These are phyloP conservation scores for Rhynchotus rufescens DNA, from an alignment of 2,797 vertebrate genomes.

Conservation along the genomic window DNA sequence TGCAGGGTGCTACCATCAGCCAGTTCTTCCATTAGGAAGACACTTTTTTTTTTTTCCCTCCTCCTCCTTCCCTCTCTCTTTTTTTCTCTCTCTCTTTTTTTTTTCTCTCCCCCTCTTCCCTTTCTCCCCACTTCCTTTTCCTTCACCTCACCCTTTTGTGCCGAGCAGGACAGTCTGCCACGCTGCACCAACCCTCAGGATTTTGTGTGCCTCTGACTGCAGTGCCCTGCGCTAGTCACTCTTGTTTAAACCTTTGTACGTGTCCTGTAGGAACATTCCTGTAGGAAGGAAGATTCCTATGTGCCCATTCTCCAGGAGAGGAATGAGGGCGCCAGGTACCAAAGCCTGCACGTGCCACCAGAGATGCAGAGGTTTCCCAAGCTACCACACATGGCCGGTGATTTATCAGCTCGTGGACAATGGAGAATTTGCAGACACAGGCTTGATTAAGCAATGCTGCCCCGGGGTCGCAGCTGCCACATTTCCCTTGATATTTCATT, in stretches of 20 bases:
- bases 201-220: neutral
- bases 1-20: neutral
- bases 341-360: neutral
- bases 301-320: neutral
- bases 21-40: neutral
- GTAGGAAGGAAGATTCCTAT: neutral
- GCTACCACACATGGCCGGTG: neutral
- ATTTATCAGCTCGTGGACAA: neutral
- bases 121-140: neutral
- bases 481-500: neutral
- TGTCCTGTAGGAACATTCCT: neutral
- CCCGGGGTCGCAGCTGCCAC: too few relatives aligned
- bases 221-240: accelerated
- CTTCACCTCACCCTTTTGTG: neutral
- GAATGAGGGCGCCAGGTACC: neutral
- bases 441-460: neutral
- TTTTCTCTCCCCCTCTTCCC: neutral
- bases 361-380: neutral
- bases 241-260: neutral
- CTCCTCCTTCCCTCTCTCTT: neutral
- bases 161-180: neutral
- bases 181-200: accelerated
- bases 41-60: neutral
- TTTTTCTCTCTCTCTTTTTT: neutral
- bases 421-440: neutral